Evolutionary conservation across 1,140 invertebrate genomes (phyloP).

Genomic region (Holotrichia oblita): DNA sequence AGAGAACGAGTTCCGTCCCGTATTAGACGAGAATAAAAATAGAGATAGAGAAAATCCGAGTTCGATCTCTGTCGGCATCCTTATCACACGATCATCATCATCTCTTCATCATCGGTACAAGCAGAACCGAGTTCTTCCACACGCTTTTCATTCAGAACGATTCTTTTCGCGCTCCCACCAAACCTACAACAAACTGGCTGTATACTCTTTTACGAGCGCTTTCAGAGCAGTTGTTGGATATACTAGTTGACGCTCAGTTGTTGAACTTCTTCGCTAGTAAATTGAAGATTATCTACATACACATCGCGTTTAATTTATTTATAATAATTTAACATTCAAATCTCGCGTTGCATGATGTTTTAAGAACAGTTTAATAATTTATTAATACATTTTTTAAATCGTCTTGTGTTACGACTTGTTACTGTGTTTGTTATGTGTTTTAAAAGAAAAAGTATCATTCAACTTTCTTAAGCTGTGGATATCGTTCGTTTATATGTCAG

Average conservation of each 20-base stretch:
- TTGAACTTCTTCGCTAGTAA: background rate
- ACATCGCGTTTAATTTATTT: background rate
- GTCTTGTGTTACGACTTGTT: background rate
- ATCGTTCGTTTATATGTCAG: background rate
- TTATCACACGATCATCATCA: conserved; percentile 18
- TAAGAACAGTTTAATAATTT: background rate
- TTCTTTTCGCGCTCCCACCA: conserved; percentile 24
- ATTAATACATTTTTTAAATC: background rate
- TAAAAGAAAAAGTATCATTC: background rate
- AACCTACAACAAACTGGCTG: background rate
- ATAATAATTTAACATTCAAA: background rate
- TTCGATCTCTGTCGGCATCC: background rate
- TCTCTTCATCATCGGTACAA: conserved; percentile 10
- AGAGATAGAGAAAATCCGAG: conserved; percentile 11
- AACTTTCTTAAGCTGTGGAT: background rate
- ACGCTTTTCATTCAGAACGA: conserved; percentile 27
- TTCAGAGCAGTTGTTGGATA: background rate
- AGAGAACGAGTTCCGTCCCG: background rate
- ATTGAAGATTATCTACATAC: background rate
- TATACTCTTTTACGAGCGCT: background rate
- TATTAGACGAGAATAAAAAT: background rate
- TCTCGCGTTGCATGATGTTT: background rate
- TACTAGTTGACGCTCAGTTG: background rate
- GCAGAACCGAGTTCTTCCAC: background rate
- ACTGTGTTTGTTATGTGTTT: conserved; percentile 9